Conservation (phyloP, 2,113 vertebrate species). For the Petrocephalus zakoni region DNA sequence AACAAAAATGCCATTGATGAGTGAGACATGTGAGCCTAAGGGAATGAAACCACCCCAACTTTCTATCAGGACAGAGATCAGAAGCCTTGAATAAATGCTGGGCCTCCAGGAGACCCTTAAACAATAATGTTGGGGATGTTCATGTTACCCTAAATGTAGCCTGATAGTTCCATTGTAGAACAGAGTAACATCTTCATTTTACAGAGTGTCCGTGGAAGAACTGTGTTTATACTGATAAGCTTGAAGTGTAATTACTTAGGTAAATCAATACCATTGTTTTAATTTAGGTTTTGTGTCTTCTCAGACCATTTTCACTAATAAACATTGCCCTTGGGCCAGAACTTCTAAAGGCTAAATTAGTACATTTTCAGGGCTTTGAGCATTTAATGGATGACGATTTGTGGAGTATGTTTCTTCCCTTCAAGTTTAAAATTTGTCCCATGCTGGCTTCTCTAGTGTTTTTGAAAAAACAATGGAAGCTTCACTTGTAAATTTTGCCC, state of each 20-base stretch:
- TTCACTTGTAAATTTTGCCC: background rate
- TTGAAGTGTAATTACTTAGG: background rate
- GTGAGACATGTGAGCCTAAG: background rate
- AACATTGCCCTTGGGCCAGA: background rate
- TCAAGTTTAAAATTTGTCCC: background rate
- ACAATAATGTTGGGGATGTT: background rate
- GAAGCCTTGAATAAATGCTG: background rate
- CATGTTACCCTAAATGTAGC: background rate
- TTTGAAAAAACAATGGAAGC: conserved; percentile 5
- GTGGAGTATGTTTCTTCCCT: background rate
- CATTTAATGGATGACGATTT: background rate
- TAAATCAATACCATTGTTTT: background rate
- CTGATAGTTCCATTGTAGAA: background rate
- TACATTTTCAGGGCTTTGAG: background rate
- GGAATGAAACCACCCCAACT: background rate
- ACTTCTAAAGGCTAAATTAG: background rate
- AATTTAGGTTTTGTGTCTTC: background rate
- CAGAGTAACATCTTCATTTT: background rate
- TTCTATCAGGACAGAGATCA: background rate
- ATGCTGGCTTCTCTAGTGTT: background rate
- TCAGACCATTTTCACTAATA: background rate
- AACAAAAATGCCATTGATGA: conserved; percentile 15
- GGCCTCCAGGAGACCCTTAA: background rate
- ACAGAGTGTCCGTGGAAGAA: background rate
- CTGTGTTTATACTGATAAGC: background rate